phyloP scores from a whole-genome alignment of 2,888 invertebrate genomes.

The Mythimna albipuncta region DNA sequence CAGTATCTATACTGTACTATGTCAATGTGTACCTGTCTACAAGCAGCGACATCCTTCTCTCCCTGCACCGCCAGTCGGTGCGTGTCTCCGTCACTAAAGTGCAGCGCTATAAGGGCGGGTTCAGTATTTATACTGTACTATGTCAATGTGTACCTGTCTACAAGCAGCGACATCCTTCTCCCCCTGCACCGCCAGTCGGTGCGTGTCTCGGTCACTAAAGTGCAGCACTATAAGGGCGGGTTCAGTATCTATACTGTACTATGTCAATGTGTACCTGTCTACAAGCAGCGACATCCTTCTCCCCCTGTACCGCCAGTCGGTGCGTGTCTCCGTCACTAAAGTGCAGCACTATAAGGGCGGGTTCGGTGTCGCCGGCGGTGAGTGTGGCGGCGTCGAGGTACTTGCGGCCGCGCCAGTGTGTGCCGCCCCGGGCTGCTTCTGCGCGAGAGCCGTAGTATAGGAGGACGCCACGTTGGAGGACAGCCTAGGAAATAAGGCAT shows the following conservation, averaged over 20 bases:
- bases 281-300: slow-evolving; percentile 77
- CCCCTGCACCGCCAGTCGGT: slow-evolving; percentile 86
- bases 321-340: slow-evolving; percentile 91
- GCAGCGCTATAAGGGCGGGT: slow-evolving; percentile 85
- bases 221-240: slow-evolving; percentile 86
- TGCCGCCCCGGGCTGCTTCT: slow-evolving; percentile 91
- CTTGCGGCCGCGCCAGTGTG: slow-evolving; percentile 91
- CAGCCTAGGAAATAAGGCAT: slow-evolving; percentile 81
- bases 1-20: slow-evolving; percentile 64
- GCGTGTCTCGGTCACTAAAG: slow-evolving; percentile 91
- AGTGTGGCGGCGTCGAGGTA: slow-evolving; percentile 92
- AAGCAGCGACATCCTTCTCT: slow-evolving; percentile 77
- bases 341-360: slow-evolving; percentile 85
- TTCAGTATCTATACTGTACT: slow-evolving; percentile 70
- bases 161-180: slow-evolving; percentile 79
- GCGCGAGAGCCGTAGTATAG: slow-evolving; percentile 91
- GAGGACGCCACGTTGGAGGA: slow-evolving; percentile 92
- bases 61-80: slow-evolving; percentile 88
- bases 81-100: slow-evolving; percentile 91
- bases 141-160: slow-evolving; percentile 63
- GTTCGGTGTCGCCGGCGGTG: slow-evolving; percentile 81
- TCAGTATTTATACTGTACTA: slow-evolving; percentile 70
- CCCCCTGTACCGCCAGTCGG: slow-evolving; percentile 85
- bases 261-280: slow-evolving; percentile 63
- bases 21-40: slow-evolving; percentile 66